phyloP scores from a whole-genome alignment of 1,140 invertebrate species.

The Drosophila ohnishii region DNA sequence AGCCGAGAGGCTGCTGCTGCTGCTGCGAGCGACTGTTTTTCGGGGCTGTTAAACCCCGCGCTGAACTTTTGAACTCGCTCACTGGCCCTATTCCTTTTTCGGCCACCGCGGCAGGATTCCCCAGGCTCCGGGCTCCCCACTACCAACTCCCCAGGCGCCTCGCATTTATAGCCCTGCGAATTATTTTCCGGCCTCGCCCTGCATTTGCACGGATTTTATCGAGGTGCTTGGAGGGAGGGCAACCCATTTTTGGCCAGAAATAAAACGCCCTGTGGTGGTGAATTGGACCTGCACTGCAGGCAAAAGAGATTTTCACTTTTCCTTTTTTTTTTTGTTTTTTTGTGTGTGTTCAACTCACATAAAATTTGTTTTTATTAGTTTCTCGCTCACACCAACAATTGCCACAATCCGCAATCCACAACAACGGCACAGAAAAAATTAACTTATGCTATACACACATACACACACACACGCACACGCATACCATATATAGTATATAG shows the following conservation, averaged over 20 bases:
- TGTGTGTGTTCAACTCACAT: conserved; percentile 69
- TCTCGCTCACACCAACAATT: conserved; percentile 40
- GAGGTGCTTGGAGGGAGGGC: conserved; percentile 28
- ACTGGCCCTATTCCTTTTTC: conserved; percentile 63
- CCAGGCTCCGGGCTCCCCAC: neutral
- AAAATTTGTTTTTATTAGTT: conserved; percentile 77
- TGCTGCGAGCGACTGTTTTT: conserved; percentile 13
- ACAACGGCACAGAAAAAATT: conserved; percentile 57
- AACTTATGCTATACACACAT: conserved; percentile 60
- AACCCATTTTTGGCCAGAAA: conserved; percentile 14
- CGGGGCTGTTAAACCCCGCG: conserved; percentile 57
- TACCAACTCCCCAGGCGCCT: conserved; percentile 14
- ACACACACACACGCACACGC: conserved; percentile 19
- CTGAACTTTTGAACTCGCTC: conserved; percentile 77
- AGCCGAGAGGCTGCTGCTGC: conserved; percentile 2
- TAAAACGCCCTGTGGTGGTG: conserved; percentile 10
- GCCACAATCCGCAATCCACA: conserved; percentile 5
- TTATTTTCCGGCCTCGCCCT: conserved; percentile 54
- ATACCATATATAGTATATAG: conserved; percentile 4
- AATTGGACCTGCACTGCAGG: conserved; percentile 8
- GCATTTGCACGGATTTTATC: conserved; percentile 71
- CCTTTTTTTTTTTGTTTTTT: neutral
- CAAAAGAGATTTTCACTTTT: conserved; percentile 18
- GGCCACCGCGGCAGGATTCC: neutral
- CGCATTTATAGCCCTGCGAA: conserved; percentile 57